phyloP scores from a whole-genome alignment of 2,888 invertebrate species.

The Phaedon cochleariae region DNA sequence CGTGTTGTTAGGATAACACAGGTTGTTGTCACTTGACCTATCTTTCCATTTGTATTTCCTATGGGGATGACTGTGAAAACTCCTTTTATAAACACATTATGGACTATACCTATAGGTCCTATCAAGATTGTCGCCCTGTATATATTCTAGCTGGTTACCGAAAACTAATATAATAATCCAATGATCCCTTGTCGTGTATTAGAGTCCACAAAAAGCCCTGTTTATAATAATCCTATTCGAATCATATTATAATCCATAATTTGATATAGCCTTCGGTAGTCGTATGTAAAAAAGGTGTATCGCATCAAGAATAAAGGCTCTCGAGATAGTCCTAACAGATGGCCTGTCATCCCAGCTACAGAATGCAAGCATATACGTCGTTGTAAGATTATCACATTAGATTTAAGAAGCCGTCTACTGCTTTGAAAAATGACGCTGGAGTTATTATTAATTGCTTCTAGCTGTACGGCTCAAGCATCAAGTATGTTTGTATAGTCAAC shows the following conservation, averaged over 20 bases:
- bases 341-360: conserved; percentile 52
- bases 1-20: no score
- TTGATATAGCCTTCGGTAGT: conserved; percentile 34
- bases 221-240: conserved; percentile 29
- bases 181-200: neutral
- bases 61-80: no score
- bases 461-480: conserved; percentile 16
- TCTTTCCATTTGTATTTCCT: no score
- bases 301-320: conserved; percentile 32
- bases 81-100: no score
- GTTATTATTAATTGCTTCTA: conserved; percentile 54
- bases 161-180: neutral
- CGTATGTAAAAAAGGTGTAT: conserved; percentile 31
- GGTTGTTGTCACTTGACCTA: no score
- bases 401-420: conserved; percentile 56
- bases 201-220: conserved; percentile 14
- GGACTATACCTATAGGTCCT: no score
- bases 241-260: conserved; percentile 29
- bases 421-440: conserved; percentile 55
- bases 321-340: conserved; percentile 51
- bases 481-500: conserved; percentile 9
- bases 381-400: conserved; percentile 56
- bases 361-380: conserved; percentile 52
- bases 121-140: no score
- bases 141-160: no score